phyloP scores from a whole-genome alignment of 2,113 vertebrate species.

The Sylvietta virens region DNA sequence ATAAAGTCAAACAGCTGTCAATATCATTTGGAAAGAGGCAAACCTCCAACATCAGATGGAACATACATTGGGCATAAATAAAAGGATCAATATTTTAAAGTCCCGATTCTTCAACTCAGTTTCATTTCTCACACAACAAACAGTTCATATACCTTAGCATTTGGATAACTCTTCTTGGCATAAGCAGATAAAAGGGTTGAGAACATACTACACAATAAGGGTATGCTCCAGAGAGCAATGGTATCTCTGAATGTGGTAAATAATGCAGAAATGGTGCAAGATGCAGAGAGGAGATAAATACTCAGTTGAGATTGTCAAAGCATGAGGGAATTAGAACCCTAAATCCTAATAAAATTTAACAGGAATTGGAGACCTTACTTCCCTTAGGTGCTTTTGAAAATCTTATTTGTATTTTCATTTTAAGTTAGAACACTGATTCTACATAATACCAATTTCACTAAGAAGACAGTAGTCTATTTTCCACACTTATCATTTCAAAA shows the following conservation, averaged over 20 bases:
- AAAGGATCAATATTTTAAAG: not conserved
- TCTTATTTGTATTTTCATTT: not conserved
- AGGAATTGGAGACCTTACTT: not conserved
- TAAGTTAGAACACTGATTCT: not conserved
- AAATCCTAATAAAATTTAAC: conserved; percentile 33
- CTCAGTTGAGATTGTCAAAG: conserved; percentile 26
- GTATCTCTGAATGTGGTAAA: not conserved
- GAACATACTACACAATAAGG: not conserved
- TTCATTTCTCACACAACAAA: not conserved
- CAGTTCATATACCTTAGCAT: not conserved
- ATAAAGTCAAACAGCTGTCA: not conserved
- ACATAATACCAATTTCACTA: not conserved
- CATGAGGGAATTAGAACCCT: not conserved
- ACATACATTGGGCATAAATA: not conserved
- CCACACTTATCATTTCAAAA: not conserved
- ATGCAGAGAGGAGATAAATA: conserved; percentile 38
- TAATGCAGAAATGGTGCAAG: conserved; percentile 16
- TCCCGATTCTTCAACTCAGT: not conserved
- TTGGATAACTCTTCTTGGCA: not conserved
- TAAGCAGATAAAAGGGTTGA: not conserved
- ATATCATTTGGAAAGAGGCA: not conserved
- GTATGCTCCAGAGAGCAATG: not conserved
- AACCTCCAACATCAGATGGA: not conserved
- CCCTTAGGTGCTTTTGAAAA: not conserved
- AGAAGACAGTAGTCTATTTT: not conserved